A percentile compares a stretch with the other conserved stretches of the same genome.
Evolutionary conservation across 2,113 vertebrate species (phyloP).

Genomic region (Spilogale gracilis): DNA sequence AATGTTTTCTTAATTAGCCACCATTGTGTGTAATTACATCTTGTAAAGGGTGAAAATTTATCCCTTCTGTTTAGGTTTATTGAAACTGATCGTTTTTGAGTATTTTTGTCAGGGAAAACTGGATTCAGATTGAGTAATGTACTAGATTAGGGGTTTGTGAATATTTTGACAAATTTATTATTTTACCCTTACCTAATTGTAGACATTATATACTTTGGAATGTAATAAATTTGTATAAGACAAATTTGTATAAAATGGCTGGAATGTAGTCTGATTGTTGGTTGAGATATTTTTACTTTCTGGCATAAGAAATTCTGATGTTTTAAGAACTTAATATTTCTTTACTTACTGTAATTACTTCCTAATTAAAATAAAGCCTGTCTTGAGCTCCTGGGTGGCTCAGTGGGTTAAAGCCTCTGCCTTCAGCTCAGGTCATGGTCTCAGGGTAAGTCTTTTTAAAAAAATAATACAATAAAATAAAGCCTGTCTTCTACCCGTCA

Average conservation of each 20-base stretch:
- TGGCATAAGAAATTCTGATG: constrained; percentile 48
- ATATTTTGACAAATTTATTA: constrained; percentile 51
- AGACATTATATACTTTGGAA: constrained; percentile 26
- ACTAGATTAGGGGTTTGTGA: constrained; percentile 40
- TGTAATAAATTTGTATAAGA: constrained; percentile 31
- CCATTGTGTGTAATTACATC: constrained; percentile 40
- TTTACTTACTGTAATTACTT: constrained; percentile 51
- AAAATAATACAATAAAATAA: neutral
- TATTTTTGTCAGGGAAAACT: constrained; percentile 60
- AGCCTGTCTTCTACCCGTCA: constrained; percentile 1
- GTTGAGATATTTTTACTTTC: constrained; percentile 57
- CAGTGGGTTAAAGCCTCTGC: too few species aligned
- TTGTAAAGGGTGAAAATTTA: constrained; percentile 56
- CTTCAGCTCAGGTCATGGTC: too few species aligned
- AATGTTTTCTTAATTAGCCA: constrained; percentile 51
- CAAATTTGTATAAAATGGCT: constrained; percentile 29
- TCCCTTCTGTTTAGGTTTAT: constrained; percentile 58
- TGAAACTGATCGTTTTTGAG: constrained; percentile 54
- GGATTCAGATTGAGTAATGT: neutral
- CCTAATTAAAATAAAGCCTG: constrained; percentile 35
- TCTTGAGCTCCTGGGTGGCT: neutral
- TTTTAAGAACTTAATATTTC: constrained; percentile 51
- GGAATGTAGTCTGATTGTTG: constrained; percentile 16
- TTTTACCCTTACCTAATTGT: constrained; percentile 52
- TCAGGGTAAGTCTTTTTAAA: too few species aligned